Percentiles rank a stretch among this genome's conserved stretches.
These are phyloP conservation scores for Grammomys dolichurus DNA, from an alignment of 2,113 vertebrate genomes.

Conservation along the genomic window DNA sequence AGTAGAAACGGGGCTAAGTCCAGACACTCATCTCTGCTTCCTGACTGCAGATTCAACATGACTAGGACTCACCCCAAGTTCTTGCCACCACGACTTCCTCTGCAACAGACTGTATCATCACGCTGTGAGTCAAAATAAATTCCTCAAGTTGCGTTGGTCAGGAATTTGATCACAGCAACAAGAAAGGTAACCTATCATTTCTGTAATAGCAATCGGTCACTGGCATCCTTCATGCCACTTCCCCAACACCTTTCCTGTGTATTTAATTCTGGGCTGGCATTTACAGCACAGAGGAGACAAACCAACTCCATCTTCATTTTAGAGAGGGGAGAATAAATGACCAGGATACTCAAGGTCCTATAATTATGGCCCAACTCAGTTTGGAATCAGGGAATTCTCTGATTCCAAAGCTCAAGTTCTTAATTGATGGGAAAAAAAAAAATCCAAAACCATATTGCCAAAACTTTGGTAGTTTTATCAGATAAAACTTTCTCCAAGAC, in stretches of 20 bases:
- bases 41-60: background rate
- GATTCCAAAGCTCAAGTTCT: constrained; percentile 31
- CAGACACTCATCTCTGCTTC: background rate
- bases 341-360: background rate
- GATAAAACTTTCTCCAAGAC: background rate
- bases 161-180: background rate
- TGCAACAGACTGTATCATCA: background rate
- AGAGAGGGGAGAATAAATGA: background rate
- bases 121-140: background rate
- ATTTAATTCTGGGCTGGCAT: background rate
- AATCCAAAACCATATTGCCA: background rate
- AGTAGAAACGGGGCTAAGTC: background rate
- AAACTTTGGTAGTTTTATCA: background rate
- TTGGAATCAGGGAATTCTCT: background rate
- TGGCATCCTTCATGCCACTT: background rate
- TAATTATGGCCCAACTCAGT: constrained; percentile 9
- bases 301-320: background rate
- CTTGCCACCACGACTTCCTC: background rate
- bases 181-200: background rate
- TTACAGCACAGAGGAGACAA: background rate
- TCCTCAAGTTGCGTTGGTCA: background rate
- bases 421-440: background rate
- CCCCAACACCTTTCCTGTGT: background rate
- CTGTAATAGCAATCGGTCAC: no score
- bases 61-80: background rate